phyloP scores from a whole-genome alignment of 1,140 invertebrate genomes.

The Hirudo medicinalis region DNA sequence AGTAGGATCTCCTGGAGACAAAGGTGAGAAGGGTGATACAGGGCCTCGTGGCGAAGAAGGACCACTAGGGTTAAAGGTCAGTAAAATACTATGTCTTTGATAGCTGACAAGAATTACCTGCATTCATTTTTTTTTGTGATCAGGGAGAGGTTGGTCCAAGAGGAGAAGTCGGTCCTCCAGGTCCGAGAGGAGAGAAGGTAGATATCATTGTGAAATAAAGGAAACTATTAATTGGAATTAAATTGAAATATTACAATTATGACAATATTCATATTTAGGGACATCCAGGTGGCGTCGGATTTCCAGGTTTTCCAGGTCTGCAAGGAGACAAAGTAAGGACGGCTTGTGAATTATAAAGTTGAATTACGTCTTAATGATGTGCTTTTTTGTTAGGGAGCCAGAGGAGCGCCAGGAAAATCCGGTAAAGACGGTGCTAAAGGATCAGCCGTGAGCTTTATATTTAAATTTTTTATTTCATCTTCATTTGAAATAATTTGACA shows the following conservation, averaged over 20 bases:
- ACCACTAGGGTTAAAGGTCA: conserved; percentile 52
- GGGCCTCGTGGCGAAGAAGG: conserved; percentile 59
- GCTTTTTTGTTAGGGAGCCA: not conserved
- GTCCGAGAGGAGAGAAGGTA: conserved; percentile 23
- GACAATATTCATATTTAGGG: not conserved
- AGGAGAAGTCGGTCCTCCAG: conserved; percentile 22
- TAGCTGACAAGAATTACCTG: not conserved
- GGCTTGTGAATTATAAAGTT: too few relatives aligned
- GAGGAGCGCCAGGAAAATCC: conserved; percentile 8
- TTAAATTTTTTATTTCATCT: too few relatives aligned
- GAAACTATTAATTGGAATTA: too few relatives aligned
- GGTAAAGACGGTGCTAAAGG: conserved; percentile 4
- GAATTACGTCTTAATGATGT: too few relatives aligned
- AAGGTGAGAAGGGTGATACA: conserved; percentile 41
- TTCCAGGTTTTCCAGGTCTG: conserved; percentile 12
- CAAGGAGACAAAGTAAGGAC: conserved; percentile 3
- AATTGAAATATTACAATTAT: not conserved
- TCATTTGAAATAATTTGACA: too few relatives aligned
- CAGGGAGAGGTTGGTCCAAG: conserved; percentile 20
- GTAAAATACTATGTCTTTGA: not conserved
- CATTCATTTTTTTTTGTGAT: conserved; percentile 12
- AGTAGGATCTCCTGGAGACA: conserved; percentile 47
- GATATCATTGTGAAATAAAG: not conserved
- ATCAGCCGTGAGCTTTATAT: not conserved
- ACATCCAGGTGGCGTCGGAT: not conserved